Conservation (phyloP, 1,140 invertebrate species). For the Drosophila carrolli region DNA sequence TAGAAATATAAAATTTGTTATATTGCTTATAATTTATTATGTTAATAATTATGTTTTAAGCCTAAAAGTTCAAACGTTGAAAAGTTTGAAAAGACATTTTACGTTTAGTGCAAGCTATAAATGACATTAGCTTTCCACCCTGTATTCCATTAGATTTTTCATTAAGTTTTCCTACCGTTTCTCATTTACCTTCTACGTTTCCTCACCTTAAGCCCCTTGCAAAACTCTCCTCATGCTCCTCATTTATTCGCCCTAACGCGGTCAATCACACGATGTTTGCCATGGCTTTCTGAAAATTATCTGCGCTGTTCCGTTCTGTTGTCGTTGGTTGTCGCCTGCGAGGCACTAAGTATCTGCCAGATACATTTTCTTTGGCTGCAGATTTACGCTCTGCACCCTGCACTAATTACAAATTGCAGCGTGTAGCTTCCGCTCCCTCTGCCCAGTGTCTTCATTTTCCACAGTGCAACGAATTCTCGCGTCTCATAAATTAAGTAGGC, state of each 20-base stretch:
- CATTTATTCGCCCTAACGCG: slow-evolving; percentile 46
- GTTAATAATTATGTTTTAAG: no score
- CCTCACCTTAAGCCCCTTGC: background rate
- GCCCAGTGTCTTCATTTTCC: slow-evolving; percentile 2
- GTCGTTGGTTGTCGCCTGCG: slow-evolving; percentile 50
- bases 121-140: background rate
- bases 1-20: no score
- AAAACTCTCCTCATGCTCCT: slow-evolving; percentile 8
- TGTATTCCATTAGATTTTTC: background rate
- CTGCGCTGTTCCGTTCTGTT: slow-evolving; percentile 41
- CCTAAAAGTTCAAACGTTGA: background rate
- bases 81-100: no score
- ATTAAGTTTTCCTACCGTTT: slow-evolving; percentile 6
- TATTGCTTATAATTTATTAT: no score
- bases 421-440: slow-evolving; percentile 30
- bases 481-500: slow-evolving; percentile 82
- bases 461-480: slow-evolving; percentile 72
- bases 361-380: slow-evolving; percentile 67
- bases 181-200: background rate
- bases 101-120: background rate
- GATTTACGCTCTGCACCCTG: slow-evolving; percentile 69
- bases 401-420: slow-evolving; percentile 79
- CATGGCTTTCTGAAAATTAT: slow-evolving; percentile 56
- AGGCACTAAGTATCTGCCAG: slow-evolving; percentile 66
- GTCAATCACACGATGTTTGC: slow-evolving; percentile 73